Evolutionary conservation across 2,888 invertebrate genomes (phyloP).

Genomic region (Ametastegia equiseti): DNA sequence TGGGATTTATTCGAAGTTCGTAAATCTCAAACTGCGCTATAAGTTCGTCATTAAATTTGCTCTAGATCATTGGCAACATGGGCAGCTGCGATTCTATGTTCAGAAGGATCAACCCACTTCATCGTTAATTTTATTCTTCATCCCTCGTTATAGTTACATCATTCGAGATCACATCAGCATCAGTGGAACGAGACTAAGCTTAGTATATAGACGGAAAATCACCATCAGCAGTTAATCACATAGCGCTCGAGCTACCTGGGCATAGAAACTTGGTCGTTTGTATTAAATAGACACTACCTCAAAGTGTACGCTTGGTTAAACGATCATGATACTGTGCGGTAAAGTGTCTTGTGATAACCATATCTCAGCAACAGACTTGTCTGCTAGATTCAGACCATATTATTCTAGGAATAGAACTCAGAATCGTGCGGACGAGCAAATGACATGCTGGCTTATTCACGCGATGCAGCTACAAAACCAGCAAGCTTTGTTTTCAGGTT

Average conservation of each 20-base stretch:
- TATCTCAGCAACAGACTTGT: neutral
- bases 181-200: neutral
- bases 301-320: neutral
- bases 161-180: neutral
- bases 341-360: neutral
- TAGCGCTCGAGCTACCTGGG: neutral
- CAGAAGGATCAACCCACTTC: neutral
- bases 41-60: neutral
- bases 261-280: neutral
- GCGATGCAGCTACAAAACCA: neutral
- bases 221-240: neutral
- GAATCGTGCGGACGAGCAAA: neutral
- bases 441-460: neutral
- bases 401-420: neutral
- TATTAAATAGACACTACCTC: constrained; percentile 7
- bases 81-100: neutral
- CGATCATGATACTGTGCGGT: neutral
- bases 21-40: neutral
- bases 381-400: neutral
- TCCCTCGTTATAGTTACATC: neutral
- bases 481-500: neutral
- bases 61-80: neutral
- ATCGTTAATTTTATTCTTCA: neutral
- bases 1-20: neutral
- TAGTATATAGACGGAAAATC: neutral